These are phyloP conservation scores for Aradophagus sp. DNA, from an alignment of 1,140 invertebrate species.

Conservation along the genomic window DNA sequence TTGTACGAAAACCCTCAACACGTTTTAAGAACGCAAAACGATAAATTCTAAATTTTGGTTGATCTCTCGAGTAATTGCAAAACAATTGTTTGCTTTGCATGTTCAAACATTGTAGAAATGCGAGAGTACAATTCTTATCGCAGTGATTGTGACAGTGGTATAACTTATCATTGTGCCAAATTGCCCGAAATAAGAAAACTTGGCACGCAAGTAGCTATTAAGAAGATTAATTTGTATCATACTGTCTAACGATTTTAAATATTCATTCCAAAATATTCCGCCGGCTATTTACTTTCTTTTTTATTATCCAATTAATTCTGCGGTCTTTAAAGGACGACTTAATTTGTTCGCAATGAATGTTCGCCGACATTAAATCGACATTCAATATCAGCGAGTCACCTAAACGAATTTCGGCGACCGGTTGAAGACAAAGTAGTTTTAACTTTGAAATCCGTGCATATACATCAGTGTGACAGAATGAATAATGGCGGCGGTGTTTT, in stretches of 20 bases:
- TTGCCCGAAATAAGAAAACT: constrained; percentile 43
- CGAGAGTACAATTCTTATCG: constrained; percentile 33
- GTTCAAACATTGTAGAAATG: constrained; percentile 15
- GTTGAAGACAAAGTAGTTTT: constrained; percentile 36
- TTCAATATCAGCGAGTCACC: too few species aligned
- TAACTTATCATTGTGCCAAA: constrained; percentile 44
- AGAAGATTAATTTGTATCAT: constrained; percentile 42
- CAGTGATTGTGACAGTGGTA: constrained; percentile 1
- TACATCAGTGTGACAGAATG: constrained; percentile 59
- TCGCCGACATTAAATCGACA: too few species aligned
- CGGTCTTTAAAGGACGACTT: too few species aligned
- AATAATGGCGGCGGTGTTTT: constrained; percentile 59
- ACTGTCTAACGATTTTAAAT: constrained; percentile 12
- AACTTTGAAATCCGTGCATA: constrained; percentile 51
- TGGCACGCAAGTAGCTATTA: constrained; percentile 42
- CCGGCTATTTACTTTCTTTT: too few species aligned
- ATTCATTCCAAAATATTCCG: constrained; percentile 18
- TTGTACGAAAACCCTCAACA: too few species aligned
- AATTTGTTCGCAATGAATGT: neutral
- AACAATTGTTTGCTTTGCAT: constrained; percentile 1
- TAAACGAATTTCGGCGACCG: constrained; percentile 16
- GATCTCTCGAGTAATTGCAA: too few species aligned
- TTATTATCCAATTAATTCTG: too few species aligned
- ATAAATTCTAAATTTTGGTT: too few species aligned
- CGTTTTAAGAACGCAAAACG: too few species aligned